Percentiles rank a stretch among this genome's conserved stretches.
phyloP scores from a whole-genome alignment of 2,888 invertebrate genomes.

The Spatulosminthurus flaviceps region DNA sequence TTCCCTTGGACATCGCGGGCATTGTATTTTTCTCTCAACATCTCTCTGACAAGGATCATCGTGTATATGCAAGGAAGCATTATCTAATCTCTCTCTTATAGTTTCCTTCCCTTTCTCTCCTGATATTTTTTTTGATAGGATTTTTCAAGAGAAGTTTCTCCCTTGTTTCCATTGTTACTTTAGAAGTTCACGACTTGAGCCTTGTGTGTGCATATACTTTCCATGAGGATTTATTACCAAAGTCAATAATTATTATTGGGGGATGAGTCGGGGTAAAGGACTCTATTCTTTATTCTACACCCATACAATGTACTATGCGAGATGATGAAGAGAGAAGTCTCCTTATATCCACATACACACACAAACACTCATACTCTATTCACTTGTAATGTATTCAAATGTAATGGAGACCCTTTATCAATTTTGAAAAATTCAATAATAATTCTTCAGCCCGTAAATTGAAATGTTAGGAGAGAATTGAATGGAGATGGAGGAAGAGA shows the following conservation, averaged over 20 bases:
- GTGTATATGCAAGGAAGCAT: neutral
- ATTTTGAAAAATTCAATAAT: too few species aligned
- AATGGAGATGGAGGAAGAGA: too few species aligned
- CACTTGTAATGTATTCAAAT: neutral
- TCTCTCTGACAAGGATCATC: neutral
- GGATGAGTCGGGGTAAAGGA: neutral
- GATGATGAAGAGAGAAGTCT: neutral
- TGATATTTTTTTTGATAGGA: neutral
- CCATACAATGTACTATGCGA: neutral
- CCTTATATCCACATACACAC: neutral
- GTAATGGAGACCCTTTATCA: neutral
- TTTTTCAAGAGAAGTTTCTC: neutral
- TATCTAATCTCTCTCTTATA: neutral
- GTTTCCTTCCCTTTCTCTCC: neutral
- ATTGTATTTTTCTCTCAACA: neutral
- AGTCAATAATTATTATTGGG: conserved; percentile 36
- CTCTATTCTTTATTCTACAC: neutral
- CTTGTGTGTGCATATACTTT: conserved; percentile 11
- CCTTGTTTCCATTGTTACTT: conserved; percentile 15
- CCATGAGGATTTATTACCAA: conserved; percentile 29
- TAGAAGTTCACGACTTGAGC: conserved; percentile 31
- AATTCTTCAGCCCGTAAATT: too few species aligned
- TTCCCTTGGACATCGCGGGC: neutral
- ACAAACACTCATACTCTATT: neutral
- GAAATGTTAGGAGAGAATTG: too few species aligned